phyloP scores from a whole-genome alignment of 1,140 invertebrate genomes.

The Scaptomyza graminum region DNA sequence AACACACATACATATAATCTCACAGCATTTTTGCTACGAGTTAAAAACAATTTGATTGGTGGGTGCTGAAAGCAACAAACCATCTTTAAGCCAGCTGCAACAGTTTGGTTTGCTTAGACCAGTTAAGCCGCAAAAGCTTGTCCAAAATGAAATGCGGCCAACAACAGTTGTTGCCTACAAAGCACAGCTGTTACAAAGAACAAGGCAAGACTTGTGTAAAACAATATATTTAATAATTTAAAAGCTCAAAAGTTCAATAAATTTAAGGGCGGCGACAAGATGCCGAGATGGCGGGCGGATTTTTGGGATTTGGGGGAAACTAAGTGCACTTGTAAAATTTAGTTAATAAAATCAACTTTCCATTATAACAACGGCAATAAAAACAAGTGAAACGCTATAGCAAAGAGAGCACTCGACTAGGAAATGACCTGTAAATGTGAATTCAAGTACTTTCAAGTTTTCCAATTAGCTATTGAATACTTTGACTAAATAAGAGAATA shows the following conservation, averaged over 20 bases:
- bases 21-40: slow-evolving; percentile 1
- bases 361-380: slow-evolving; percentile 59
- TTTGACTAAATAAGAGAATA: too few species aligned
- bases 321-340: slow-evolving; percentile 63
- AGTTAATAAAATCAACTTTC: slow-evolving; percentile 71
- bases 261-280: slow-evolving; percentile 37
- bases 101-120: not conserved
- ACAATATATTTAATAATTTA: slow-evolving; percentile 74
- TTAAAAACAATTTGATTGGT: slow-evolving; percentile 25
- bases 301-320: slow-evolving; percentile 2
- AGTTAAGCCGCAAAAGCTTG: slow-evolving; percentile 11
- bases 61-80: not conserved
- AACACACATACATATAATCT: not conserved
- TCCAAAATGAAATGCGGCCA: slow-evolving; percentile 12
- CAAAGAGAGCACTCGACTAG: not conserved
- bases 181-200: slow-evolving; percentile 26
- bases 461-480: not conserved
- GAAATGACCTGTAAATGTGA: slow-evolving; percentile 3
- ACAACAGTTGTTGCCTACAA: slow-evolving; percentile 3
- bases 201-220: slow-evolving; percentile 43
- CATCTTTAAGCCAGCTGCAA: slow-evolving; percentile 11
- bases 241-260: slow-evolving; percentile 72
- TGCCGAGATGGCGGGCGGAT: not conserved
- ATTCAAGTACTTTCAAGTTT: not conserved
- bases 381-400: too few species aligned